These are phyloP conservation scores for Clinocottus analis DNA, from an alignment of 2,113 vertebrate genomes.

Conservation along the genomic window DNA sequence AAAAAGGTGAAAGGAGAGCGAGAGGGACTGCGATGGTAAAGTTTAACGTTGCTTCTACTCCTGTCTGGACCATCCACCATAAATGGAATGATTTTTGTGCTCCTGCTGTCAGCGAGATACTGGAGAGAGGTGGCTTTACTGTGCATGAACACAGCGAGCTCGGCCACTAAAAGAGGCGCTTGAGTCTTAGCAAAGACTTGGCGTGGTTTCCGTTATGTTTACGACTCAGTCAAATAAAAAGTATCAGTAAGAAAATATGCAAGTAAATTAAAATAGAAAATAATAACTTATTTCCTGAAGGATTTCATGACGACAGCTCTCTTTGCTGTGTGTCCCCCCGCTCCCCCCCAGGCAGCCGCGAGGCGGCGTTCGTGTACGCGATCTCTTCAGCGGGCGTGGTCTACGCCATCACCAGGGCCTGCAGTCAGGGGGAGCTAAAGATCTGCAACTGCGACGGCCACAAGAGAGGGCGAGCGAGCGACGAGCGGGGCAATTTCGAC, in stretches of 20 bases:
- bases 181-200: background rate
- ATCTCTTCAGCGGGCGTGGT: conserved; percentile 98
- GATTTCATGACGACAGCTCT: background rate
- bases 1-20: conserved; percentile 70
- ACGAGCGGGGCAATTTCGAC: conserved; percentile 91
- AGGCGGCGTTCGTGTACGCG: conserved; percentile 98
- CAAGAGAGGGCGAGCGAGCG: conserved; percentile 88
- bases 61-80: conserved; percentile 48
- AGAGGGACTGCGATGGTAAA: conserved; percentile 48
- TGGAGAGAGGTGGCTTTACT: background rate
- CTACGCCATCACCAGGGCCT: conserved; percentile 95
- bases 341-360: conserved; percentile 89
- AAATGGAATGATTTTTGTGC: conserved; percentile 49
- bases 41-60: conserved; percentile 41
- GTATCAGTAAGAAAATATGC: background rate
- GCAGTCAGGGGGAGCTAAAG: conserved; percentile 96
- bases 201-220: background rate
- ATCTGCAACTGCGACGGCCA: conserved; percentile 92
- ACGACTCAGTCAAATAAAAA: accelerated
- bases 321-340: background rate
- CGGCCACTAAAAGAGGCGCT: background rate
- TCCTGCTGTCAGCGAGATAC: conserved; percentile 21
- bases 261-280: background rate
- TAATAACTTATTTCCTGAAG: background rate
- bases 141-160: conserved; percentile 11